Percentiles rank a stretch among this genome's conserved stretches.
Evolutionary conservation across 2,888 invertebrate species (phyloP).

Genomic region (Machimus rusticus): DNA sequence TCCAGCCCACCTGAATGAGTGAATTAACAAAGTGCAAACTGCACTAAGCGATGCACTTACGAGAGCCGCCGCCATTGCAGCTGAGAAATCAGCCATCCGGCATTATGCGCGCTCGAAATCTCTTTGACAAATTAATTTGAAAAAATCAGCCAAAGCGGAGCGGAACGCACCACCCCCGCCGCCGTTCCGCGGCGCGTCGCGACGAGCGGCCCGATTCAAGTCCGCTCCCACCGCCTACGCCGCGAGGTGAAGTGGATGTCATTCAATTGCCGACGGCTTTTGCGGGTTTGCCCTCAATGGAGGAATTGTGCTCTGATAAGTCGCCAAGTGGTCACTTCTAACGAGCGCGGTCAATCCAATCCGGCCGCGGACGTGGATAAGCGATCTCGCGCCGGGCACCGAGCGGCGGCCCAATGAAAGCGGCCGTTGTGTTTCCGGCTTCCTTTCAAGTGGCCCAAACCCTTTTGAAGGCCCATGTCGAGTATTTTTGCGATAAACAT

Average conservation of each 20-base stretch:
- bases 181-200: neutral
- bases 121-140: slow-evolving; percentile 33
- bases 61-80: slow-evolving; percentile 14
- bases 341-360: slow-evolving; percentile 15
- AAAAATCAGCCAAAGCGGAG: neutral
- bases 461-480: slow-evolving; percentile 8
- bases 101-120: slow-evolving; percentile 9
- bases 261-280: slow-evolving; percentile 37
- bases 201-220: neutral
- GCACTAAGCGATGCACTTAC: slow-evolving; percentile 35
- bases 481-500: slow-evolving; percentile 34
- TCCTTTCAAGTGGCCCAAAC: slow-evolving; percentile 26
- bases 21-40: slow-evolving; percentile 35
- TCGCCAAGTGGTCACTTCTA: slow-evolving; percentile 29
- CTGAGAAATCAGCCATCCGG: slow-evolving; percentile 20
- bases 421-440: slow-evolving; percentile 15
- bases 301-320: slow-evolving; percentile 20
- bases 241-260: slow-evolving; percentile 31
- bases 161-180: neutral
- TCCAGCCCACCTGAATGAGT: slow-evolving; percentile 23
- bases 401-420: neutral
- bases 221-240: neutral
- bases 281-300: neutral
- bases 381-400: slow-evolving; percentile 8
- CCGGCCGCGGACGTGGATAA: neutral